Conservation (phyloP, 2,888 invertebrate species). For the Dryomyza anilis region DNA sequence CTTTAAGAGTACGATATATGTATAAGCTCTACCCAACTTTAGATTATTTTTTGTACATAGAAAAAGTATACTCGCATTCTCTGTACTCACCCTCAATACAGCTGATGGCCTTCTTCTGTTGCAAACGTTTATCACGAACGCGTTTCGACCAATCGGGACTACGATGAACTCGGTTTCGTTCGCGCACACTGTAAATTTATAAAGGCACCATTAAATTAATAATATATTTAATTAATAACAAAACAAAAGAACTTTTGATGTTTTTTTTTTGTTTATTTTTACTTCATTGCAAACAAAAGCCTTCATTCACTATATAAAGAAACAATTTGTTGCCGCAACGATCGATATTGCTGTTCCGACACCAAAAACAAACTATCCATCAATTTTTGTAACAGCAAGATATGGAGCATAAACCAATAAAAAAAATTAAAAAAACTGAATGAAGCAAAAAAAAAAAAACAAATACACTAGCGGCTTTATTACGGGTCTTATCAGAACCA, state of each 20-base stretch:
- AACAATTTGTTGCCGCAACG: not conserved
- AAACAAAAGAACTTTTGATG: not conserved
- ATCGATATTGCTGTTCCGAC: constrained; percentile 12
- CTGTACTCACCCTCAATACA: constrained; percentile 55
- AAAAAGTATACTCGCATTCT: no score
- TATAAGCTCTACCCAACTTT: no score
- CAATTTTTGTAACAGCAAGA: not conserved
- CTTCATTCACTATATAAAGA: not conserved
- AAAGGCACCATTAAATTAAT: not conserved
- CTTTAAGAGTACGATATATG: no score
- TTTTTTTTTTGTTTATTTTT: not conserved
- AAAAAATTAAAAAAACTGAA: no score
- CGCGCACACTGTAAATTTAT: constrained; percentile 52
- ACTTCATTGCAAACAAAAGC: not conserved
- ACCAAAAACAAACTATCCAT: constrained; percentile 21
- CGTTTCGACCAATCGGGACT: constrained; percentile 61
- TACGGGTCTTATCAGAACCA: constrained; percentile 5
- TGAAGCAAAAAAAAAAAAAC: not conserved
- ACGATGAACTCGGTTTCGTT: constrained; percentile 56
- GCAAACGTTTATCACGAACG: constrained; percentile 58
- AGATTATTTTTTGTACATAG: no score
- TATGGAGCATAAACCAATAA: not conserved
- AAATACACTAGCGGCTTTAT: not conserved
- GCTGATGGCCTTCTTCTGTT: constrained; percentile 54
- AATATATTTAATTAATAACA: not conserved